A percentile compares a stretch with the other conserved stretches of the same genome.
Conservation (phyloP, 2,797 vertebrate species). For the Gymnodraco acuticeps region DNA sequence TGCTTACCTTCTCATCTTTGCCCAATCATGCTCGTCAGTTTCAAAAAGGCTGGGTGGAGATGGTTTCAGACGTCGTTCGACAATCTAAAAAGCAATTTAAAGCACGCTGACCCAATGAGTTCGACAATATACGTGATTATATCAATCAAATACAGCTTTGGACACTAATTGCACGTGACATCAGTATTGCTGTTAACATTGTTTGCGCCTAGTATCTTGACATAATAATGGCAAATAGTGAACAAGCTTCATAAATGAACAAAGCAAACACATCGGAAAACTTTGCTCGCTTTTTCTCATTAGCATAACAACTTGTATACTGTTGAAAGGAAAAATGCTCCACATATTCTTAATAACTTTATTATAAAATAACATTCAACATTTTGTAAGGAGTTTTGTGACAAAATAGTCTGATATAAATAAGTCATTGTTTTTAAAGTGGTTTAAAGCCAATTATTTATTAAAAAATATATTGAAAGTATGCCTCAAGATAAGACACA, state of each 20-base stretch:
- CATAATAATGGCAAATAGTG: background rate
- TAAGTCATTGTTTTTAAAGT: no score
- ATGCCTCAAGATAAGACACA: no score
- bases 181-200: background rate
- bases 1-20: background rate
- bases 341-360: background rate
- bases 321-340: background rate
- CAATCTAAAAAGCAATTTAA: background rate
- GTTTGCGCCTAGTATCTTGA: background rate
- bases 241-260: constrained; percentile 2
- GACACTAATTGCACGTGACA: constrained; percentile 1
- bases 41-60: background rate
- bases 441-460: no score
- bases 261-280: background rate
- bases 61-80: background rate
- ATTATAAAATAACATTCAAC: background rate
- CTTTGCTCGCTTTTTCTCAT: background rate
- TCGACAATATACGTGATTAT: background rate
- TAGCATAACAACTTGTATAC: background rate
- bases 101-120: background rate
- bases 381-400: no score
- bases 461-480: no score
- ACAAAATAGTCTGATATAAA: no score
- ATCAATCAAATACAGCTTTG: background rate
- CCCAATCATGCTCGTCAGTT: background rate